Conservation (phyloP, 2,797 vertebrate species). For the Sylvia borin region DNA sequence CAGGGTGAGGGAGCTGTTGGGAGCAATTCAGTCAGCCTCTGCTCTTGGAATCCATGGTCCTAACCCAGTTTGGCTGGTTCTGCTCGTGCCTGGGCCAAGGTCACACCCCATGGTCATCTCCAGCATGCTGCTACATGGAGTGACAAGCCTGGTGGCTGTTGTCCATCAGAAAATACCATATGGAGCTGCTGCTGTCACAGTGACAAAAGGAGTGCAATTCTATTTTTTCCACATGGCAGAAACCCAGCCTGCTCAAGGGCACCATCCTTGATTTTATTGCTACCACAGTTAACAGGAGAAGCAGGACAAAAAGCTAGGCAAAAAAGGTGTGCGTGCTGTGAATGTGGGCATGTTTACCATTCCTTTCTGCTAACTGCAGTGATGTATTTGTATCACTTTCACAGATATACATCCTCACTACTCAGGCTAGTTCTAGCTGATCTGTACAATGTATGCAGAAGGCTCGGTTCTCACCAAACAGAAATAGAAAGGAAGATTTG, state of each 20-base stretch:
- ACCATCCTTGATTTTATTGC: neutral
- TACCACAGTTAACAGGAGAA: neutral
- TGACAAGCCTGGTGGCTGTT: neutral
- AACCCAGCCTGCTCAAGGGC: neutral
- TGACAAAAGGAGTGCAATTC: neutral
- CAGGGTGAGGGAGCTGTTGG: neutral
- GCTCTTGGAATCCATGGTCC: neutral
- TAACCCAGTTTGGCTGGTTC: neutral
- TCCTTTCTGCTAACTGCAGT: neutral
- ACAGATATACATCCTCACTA: neutral
- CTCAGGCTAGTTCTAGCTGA: slow-evolving; percentile 30
- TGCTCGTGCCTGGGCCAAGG: neutral
- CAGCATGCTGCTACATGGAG: too few relatives aligned
- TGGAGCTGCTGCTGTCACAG: neutral
- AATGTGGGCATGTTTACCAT: neutral
- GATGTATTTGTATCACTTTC: neutral
- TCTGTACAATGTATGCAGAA: slow-evolving; percentile 52
- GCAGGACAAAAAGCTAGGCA: neutral
- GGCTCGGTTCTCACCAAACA: slow-evolving; percentile 39
- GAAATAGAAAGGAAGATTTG: slow-evolving; percentile 55
- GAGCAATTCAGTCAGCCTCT: neutral
- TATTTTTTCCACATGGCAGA: neutral
- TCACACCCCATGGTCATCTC: neutral
- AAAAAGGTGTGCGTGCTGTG: neutral
- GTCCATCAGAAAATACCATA: neutral